These are phyloP conservation scores for Campoletis raptor DNA, from an alignment of 2,888 invertebrate genomes.

Conservation along the genomic window DNA sequence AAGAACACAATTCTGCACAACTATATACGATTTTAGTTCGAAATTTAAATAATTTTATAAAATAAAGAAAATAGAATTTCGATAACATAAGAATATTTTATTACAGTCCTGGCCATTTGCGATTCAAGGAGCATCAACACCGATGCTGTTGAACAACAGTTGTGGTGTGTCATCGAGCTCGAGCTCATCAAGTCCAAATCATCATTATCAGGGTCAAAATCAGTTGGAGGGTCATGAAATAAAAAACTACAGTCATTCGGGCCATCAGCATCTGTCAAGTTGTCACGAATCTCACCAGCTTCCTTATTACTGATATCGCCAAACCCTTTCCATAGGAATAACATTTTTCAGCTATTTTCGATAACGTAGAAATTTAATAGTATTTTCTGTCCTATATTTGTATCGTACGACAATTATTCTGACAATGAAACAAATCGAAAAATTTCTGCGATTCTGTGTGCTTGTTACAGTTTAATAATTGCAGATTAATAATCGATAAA, in stretches of 20 bases:
- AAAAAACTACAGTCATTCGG: conserved; percentile 76
- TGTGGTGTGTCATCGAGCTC: conserved; percentile 77
- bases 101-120: conserved; percentile 94
- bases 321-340: neutral
- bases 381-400: neutral
- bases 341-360: neutral
- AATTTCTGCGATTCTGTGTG: neutral
- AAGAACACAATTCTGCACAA: too few relatives aligned
- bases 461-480: neutral
- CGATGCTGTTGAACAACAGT: conserved; percentile 77
- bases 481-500: neutral
- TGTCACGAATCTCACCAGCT: conserved; percentile 78
- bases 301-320: conserved; percentile 72
- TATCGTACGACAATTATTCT: neutral
- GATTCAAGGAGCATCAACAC: conserved; percentile 86
- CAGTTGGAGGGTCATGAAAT: conserved; percentile 75
- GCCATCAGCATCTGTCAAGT: conserved; percentile 74
- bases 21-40: too few relatives aligned
- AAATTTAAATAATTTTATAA: too few relatives aligned
- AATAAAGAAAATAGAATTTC: neutral
- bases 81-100: neutral
- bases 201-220: conserved; percentile 74
- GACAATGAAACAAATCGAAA: neutral
- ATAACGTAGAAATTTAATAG: neutral
- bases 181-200: conserved; percentile 72